Conservation (phyloP, 2,888 invertebrate species). For the Lasioglossum villosulum region DNA sequence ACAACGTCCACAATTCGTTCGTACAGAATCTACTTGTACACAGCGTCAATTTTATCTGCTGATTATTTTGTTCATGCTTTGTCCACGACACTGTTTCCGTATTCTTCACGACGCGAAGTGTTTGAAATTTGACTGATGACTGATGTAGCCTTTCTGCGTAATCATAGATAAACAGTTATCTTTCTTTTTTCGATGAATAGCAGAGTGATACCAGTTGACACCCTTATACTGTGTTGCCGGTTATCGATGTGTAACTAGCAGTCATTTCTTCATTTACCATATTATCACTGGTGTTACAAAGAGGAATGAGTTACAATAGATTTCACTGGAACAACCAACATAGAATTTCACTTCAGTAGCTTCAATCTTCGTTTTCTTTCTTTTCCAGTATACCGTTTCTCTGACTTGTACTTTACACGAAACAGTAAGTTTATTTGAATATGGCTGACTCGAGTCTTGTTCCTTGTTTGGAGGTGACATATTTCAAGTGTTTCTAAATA, state of each 20-base stretch:
- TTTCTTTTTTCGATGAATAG: slow-evolving; percentile 5
- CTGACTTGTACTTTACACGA: neutral
- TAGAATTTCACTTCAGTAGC: slow-evolving; percentile 36
- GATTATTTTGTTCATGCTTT: slow-evolving; percentile 13
- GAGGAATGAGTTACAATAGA: slow-evolving; percentile 32
- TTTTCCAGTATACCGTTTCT: neutral
- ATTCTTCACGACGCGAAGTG: neutral
- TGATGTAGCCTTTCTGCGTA: slow-evolving; percentile 1
- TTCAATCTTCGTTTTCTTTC: neutral
- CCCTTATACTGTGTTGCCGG: slow-evolving; percentile 20
- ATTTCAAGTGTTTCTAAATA: neutral
- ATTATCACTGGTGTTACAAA: slow-evolving; percentile 28
- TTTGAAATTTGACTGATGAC: neutral
- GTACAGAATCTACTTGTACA: slow-evolving; percentile 11
- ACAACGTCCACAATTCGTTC: slow-evolving; percentile 22
- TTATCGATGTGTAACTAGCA: slow-evolving; percentile 27
- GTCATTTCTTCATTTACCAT: slow-evolving; percentile 14
- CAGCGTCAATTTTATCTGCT: slow-evolving; percentile 4
- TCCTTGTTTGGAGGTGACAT: neutral
- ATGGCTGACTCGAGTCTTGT: slow-evolving; percentile 21
- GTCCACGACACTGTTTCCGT: slow-evolving; percentile 8
- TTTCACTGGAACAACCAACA: slow-evolving; percentile 39
- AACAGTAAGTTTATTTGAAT: slow-evolving; percentile 25
- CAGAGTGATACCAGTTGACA: neutral
- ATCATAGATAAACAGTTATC: slow-evolving; percentile 32